Conservation (phyloP, 2,888 invertebrate genomes). For the Sarcophaga rosellei region DNA sequence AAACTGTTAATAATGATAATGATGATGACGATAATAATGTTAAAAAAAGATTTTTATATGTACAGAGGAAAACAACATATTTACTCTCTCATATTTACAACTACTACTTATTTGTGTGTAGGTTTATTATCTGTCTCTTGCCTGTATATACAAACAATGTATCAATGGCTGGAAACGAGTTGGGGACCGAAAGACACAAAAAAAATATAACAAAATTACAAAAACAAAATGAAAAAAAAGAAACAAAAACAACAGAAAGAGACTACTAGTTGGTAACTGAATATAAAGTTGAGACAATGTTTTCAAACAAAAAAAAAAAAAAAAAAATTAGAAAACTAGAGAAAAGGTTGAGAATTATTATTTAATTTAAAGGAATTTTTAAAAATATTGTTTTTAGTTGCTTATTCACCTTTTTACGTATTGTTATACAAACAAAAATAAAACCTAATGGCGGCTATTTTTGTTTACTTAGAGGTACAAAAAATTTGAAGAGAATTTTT, state of each 20-base stretch:
- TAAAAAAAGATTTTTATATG: not conserved
- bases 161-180: not conserved
- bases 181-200: not conserved
- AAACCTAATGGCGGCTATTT: not conserved
- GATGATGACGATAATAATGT: not conserved
- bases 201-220: not conserved
- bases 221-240: not conserved
- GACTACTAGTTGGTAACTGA: no score
- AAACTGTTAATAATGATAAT: constrained; percentile 13
- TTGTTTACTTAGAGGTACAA: not conserved
- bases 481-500: not conserved
- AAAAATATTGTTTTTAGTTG: not conserved
- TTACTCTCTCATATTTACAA: not conserved
- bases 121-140: not conserved
- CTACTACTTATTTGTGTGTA: not conserved
- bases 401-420: not conserved
- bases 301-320: no score
- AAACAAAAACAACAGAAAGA: not conserved
- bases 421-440: not conserved
- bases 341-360: not conserved
- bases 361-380: no score
- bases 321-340: not conserved
- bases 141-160: no score
- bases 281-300: no score
- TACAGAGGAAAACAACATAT: not conserved